These are phyloP conservation scores for Lagorchestes hirsutus DNA, from an alignment of 2,797 vertebrate genomes.

Conservation along the genomic window DNA sequence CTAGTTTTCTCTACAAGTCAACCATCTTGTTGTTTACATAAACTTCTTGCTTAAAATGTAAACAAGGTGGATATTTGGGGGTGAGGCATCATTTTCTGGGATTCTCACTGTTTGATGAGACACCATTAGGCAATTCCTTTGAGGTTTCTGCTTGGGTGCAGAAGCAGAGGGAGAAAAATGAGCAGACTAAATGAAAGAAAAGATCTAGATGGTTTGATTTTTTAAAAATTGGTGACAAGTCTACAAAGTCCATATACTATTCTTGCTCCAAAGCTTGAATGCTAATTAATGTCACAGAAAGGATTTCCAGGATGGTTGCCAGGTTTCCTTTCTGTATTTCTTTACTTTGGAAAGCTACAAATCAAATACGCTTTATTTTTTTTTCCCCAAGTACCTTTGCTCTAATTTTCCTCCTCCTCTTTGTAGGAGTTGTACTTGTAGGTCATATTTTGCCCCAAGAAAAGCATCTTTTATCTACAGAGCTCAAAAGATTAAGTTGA, in stretches of 20 bases:
- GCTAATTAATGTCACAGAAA: slow-evolving; percentile 3
- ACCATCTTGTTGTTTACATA: neutral
- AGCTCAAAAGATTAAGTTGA: neutral
- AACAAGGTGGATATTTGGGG: neutral
- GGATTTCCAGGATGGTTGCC: neutral
- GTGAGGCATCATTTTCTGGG: neutral
- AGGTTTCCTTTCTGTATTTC: neutral
- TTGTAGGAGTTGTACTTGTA: neutral
- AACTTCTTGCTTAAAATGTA: neutral
- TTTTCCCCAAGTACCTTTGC: slow-evolving; percentile 44
- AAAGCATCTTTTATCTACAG: neutral
- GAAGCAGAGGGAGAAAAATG: neutral
- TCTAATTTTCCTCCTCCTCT: slow-evolving; percentile 18
- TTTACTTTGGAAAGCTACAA: slow-evolving; percentile 33
- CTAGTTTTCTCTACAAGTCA: neutral
- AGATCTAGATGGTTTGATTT: neutral
- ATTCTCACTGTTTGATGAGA: neutral
- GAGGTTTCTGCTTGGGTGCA: neutral
- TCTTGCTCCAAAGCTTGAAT: neutral
- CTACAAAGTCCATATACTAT: neutral
- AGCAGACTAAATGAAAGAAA: neutral
- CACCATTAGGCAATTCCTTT: neutral
- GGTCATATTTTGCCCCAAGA: slow-evolving; percentile 36
- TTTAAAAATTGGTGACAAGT: neutral
- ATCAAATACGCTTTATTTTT: slow-evolving; percentile 32